Evolutionary conservation across 2,888 invertebrate genomes (phyloP), one percentile per base, ranked within the genome.

Genomic region (Drosophila lacicola): DNA sequence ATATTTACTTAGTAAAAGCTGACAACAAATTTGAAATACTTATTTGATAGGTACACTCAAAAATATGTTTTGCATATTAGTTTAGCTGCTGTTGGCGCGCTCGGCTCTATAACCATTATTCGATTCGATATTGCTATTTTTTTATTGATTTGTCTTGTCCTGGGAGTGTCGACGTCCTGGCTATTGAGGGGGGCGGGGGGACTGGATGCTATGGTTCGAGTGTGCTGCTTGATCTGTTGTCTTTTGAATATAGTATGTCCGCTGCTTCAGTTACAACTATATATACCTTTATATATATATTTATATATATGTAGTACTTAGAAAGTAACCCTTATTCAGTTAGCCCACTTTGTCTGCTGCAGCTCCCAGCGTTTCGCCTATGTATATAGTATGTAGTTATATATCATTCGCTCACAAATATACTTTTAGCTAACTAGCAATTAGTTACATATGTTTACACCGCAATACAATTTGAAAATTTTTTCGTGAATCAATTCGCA

Each of bases 21-120:
- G 85, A 85, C 85, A 85, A 85, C 85, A 85, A 84, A 85, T 85
- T 84, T 81, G 80, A 87, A 85, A 80, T 84, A 79, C 88, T 80
- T 87, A 81, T 72, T 58, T 68, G 72, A 77, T 80, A 87, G 89
- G 77, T 87, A 87, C 84, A 81, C 84, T 79, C 81, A 86, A 81
- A 82, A 82, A 67, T 83, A 87, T 67, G 56, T 33, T 55, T 61
- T 4, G 25, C 25, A 69, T 70, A 14, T 55, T 41, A 63, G 62
- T 55, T 67, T 55, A 19, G 36, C 45, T 37, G 55, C 36, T 45
- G 55, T 45, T 55, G 41, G 41, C 17, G 67, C 54, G 19, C 63
- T 44, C 6, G 14, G 63, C 70, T 49, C 21, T 50, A 44, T 61
- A 61, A 51, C 55, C 61, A 55, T 51, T 21, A 57, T 64, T 55